phyloP scores from a whole-genome alignment of 2,888 invertebrate species.

The Drepanosiphum platanoidis region DNA sequence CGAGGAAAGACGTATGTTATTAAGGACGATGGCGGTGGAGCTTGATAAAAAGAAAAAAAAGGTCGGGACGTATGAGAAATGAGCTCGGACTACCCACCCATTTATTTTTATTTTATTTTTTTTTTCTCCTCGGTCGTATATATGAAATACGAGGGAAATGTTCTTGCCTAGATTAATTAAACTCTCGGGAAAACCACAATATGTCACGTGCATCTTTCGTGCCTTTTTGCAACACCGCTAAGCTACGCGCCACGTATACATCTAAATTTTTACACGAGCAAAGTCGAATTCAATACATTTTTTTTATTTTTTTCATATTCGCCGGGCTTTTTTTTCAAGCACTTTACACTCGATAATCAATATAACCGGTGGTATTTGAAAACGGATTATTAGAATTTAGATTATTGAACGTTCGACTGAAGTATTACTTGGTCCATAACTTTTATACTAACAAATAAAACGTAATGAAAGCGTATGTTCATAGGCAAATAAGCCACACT shows the following conservation, averaged over 20 bases:
- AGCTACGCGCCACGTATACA: constrained; percentile 9
- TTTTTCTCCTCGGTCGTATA: constrained; percentile 42
- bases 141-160: constrained; percentile 59
- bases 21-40: constrained; percentile 47
- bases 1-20: constrained; percentile 57
- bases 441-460: too few species aligned
- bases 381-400: not conserved
- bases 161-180: constrained; percentile 62
- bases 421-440: not conserved
- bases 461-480: too few species aligned
- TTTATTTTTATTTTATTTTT: constrained; percentile 60
- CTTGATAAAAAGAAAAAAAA: constrained; percentile 61
- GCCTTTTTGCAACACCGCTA: not conserved
- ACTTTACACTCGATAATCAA: too few species aligned
- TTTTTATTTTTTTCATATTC: too few species aligned
- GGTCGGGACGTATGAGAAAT: constrained; percentile 62
- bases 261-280: not conserved
- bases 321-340: too few species aligned
- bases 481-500: too few species aligned
- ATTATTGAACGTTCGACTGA: not conserved
- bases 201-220: constrained; percentile 54
- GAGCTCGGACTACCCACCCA: constrained; percentile 48
- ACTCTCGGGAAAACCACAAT: constrained; percentile 59
- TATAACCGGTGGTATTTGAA: too few species aligned
- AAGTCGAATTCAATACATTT: not conserved